Evolutionary conservation across 2,888 invertebrate species (phyloP).

Genomic region (Oligia latruncula): DNA sequence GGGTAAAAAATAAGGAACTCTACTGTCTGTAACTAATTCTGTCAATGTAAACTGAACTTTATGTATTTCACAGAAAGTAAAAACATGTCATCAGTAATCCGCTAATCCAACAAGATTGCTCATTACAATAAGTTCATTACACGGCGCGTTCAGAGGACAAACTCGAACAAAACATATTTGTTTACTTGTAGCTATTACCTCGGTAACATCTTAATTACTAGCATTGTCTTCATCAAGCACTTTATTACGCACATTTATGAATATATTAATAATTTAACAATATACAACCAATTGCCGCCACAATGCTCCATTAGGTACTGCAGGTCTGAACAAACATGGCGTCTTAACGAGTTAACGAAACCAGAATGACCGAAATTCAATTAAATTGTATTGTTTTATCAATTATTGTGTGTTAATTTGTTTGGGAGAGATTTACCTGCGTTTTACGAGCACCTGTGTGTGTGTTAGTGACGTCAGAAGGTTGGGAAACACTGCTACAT

Average conservation of each 20-base stretch:
- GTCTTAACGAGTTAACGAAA: slow-evolving; percentile 42
- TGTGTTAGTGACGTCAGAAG: slow-evolving; percentile 25
- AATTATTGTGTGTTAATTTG: slow-evolving; percentile 50
- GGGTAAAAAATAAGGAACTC: not conserved
- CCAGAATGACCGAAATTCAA: slow-evolving; percentile 45
- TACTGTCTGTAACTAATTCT: not conserved
- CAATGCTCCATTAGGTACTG: slow-evolving; percentile 48
- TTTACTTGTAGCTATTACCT: slow-evolving; percentile 34
- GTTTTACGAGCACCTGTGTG: slow-evolving; percentile 30
- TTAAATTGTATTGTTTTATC: slow-evolving; percentile 51
- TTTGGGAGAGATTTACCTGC: slow-evolving; percentile 43
- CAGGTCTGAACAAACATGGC: slow-evolving; percentile 28
- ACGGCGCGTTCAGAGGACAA: slow-evolving; percentile 8
- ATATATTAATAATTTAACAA: slow-evolving; percentile 59
- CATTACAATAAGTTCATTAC: slow-evolving; percentile 58
- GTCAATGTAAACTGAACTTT: not conserved
- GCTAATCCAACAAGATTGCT: slow-evolving; percentile 18
- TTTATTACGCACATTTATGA: slow-evolving; percentile 36
- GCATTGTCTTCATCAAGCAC: slow-evolving; percentile 44
- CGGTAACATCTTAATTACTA: slow-evolving; percentile 48
- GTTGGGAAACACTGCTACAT: not conserved
- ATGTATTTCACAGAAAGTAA: slow-evolving; percentile 6
- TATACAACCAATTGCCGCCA: slow-evolving; percentile 39
- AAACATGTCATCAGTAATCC: not conserved
- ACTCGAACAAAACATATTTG: slow-evolving; percentile 16